Base-by-base conservation (phyloP, 2,113 vertebrate species). In the Oncorhynchus nerka region DNA sequence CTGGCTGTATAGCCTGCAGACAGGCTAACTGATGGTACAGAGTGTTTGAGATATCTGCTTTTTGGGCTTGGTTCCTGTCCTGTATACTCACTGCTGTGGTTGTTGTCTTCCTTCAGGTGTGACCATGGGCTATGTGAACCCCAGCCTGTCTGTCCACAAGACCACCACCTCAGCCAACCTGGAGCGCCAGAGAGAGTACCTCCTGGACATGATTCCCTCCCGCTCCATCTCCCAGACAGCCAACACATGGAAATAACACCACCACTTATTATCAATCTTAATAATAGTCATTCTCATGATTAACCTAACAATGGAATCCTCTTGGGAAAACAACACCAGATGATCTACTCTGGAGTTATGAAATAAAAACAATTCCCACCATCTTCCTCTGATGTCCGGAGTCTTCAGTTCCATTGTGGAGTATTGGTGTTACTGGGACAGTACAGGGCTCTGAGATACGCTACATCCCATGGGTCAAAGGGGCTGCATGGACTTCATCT, bases 171-270 rank as follows among this genome's bases (percentile, higher is more conserved):
- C 96, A 28, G 94, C 97, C 8, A 55, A 19, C 51, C 95, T 96
- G 70, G 97, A 99, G 66, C 97, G 97, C 88, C 97, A 99, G 89
- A 95, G 97, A 59, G 97, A 99, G 80, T 99, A 99, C 85, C 97
- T 99, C 81, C 95, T 99, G 85, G 97, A 99, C 92, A 99, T 99
- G 97, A 98, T 99, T 85, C 98, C 98, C 16, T 97, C 98, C 16
- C 95, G 97, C 82, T 96, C 98, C 75, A 96, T 99, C 93, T 96
- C 96, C 91, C 98, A 99, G 83, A 95, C 97, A 0, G 94, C 97
- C 90, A 96, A 94, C 84, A 90, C 96, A 57, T 99, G 97, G 97
- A 99, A 99, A 94, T 98, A 96, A 94, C 93, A 71, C 80, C 82
- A 32, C 74, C 83, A 70, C 83, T 75, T 59, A 75, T 59, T 75